A percentile compares a stretch with the other conserved stretches of the same genome.
phyloP scores from a whole-genome alignment of 2,113 vertebrate genomes.

The Lophochroa leadbeateri region DNA sequence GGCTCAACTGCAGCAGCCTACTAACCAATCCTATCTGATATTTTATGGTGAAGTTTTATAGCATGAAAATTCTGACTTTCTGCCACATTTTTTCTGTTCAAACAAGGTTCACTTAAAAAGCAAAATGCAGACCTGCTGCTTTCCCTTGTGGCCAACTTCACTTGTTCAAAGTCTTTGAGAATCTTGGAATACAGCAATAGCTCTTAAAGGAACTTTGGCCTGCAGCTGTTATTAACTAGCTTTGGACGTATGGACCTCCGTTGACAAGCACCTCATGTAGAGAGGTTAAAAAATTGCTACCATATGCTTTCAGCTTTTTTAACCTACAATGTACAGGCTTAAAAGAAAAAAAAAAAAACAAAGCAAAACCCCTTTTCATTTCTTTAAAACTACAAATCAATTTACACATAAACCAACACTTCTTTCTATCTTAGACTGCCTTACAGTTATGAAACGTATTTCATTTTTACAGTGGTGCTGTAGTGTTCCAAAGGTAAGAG shows the following conservation, averaged over 20 bases:
- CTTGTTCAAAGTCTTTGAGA: conserved; percentile 65
- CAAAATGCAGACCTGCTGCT: conserved; percentile 45
- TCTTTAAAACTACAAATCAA: background rate
- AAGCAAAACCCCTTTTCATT: background rate
- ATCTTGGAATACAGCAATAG: conserved; percentile 34
- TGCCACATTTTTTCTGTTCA: conserved; percentile 43
- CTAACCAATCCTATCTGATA: conserved; percentile 18
- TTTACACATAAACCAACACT: background rate
- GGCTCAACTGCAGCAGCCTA: background rate
- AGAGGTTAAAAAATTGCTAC: conserved; percentile 68
- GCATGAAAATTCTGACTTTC: conserved; percentile 35
- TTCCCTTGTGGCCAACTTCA: conserved; percentile 59
- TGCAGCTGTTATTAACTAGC: conserved; percentile 70
- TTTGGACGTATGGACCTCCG: conserved; percentile 51
- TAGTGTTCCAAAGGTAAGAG: background rate
- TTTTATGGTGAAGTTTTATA: conserved; percentile 11
- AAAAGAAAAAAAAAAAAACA: background rate
- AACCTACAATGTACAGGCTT: background rate
- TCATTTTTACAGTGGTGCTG: background rate
- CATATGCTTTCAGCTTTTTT: conserved; percentile 60
- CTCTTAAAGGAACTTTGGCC: conserved; percentile 58
- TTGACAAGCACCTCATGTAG: conserved; percentile 53
- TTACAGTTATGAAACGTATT: background rate
- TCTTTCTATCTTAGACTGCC: background rate
- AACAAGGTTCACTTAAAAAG: conserved; percentile 57